phyloP scores from a whole-genome alignment of 2,113 vertebrate species.

The Nannobrachium achirus region DNA sequence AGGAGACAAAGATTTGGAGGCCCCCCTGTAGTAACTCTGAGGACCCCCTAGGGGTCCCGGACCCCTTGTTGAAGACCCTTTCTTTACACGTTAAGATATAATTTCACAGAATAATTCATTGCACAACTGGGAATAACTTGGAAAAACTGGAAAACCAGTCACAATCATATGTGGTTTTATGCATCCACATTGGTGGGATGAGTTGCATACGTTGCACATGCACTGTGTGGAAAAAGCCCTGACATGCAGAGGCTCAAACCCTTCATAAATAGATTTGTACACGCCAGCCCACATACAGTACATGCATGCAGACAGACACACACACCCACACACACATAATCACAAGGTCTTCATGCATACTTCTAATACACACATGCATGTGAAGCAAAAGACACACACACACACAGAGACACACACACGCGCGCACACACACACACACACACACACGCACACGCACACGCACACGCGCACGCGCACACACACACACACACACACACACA shows the following conservation, averaged over 20 bases:
- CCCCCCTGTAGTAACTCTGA: too few relatives aligned
- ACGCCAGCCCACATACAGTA: conserved; percentile 7
- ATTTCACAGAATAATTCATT: too few relatives aligned
- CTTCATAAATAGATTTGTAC: conserved; percentile 1
- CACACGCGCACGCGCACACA: background rate
- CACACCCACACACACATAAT: background rate
- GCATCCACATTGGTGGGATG: conserved; percentile 26
- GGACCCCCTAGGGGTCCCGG: too few relatives aligned
- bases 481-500: conserved; percentile 1
- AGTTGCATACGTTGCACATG: background rate
- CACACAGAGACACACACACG: background rate
- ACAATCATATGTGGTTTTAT: conserved; percentile 19
- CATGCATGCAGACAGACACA: conserved; percentile 1
- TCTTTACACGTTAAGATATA: too few relatives aligned
- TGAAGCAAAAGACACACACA: background rate
- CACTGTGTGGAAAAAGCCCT: background rate
- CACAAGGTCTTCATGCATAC: conserved; percentile 10
- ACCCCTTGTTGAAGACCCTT: too few relatives aligned
- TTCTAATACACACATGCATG: conserved; percentile 1
- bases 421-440: conserved; percentile 13
- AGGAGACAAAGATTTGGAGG: too few relatives aligned
- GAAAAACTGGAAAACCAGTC: conserved; percentile 8
- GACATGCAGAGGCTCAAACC: background rate
- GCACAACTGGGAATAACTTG: background rate
- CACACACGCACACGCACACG: conserved; percentile 4